A percentile compares a stretch with the other conserved stretches of the same genome.
Evolutionary conservation across 2,888 invertebrate genomes (phyloP).

Genomic region (Amphipoea lucens): DNA sequence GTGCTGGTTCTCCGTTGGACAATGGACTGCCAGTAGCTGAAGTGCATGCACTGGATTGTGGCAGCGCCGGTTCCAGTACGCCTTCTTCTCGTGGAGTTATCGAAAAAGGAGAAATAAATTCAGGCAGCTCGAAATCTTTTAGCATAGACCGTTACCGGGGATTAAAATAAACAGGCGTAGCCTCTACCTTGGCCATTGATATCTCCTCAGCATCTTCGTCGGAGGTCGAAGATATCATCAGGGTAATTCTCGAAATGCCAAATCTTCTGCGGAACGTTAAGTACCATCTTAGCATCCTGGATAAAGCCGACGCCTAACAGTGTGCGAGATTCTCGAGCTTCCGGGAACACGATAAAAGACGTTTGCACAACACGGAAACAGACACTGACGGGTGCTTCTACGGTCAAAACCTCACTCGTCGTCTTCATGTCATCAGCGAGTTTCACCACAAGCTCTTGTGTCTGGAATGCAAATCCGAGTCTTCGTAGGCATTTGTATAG

Average conservation of each 20-base stretch:
- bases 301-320: constrained; percentile 52
- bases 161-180: background rate
- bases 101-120: background rate
- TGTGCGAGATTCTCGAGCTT: constrained; percentile 40
- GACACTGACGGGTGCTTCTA: constrained; percentile 36
- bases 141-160: background rate
- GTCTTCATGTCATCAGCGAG: constrained; percentile 19
- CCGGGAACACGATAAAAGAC: constrained; percentile 41
- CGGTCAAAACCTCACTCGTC: constrained; percentile 37
- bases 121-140: constrained; percentile 1
- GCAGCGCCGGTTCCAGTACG: constrained; percentile 1
- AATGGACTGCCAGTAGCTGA: background rate
- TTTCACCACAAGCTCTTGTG: background rate
- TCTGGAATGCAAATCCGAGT: background rate
- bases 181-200: constrained; percentile 18
- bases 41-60: constrained; percentile 12
- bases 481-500: constrained; percentile 35
- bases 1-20: constrained; percentile 11
- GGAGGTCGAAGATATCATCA: constrained; percentile 33
- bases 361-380: constrained; percentile 27
- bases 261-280: constrained; percentile 45
- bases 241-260: constrained; percentile 46
- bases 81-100: constrained; percentile 2
- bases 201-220: constrained; percentile 42
- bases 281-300: constrained; percentile 46